Evolutionary conservation across 2,888 invertebrate genomes (phyloP).

Genomic region (Glomeris marginata): DNA sequence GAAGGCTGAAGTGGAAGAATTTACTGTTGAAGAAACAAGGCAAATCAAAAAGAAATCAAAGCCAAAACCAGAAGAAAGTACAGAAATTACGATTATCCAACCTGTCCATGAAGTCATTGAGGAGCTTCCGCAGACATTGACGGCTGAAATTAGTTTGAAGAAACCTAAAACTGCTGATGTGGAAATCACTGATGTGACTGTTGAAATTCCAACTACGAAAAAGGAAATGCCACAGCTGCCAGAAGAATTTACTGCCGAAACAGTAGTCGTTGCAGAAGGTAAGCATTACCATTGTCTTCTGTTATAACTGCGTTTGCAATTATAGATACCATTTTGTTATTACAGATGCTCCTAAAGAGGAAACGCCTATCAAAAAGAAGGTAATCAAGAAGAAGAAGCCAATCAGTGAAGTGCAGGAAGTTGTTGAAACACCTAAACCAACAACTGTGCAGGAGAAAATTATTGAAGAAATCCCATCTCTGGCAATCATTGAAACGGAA

Average conservation of each 20-base stretch:
- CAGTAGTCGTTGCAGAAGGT: background rate
- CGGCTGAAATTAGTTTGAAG: background rate
- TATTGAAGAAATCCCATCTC: background rate
- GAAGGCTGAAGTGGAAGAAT: background rate
- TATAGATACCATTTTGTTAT: no score
- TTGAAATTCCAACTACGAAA: background rate
- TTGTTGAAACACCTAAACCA: no score
- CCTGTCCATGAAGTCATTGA: background rate
- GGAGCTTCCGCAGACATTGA: background rate
- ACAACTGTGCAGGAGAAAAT: background rate
- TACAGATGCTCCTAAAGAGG: no score
- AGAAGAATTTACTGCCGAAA: background rate
- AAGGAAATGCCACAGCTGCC: background rate
- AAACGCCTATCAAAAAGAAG: no score
- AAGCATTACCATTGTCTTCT: no score
- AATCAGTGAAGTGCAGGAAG: no score
- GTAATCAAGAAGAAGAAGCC: no score
- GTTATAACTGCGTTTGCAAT: no score
- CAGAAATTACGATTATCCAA: slow-evolving; percentile 1
- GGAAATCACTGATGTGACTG: background rate
- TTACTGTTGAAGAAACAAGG: slow-evolving; percentile 2
- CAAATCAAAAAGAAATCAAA: slow-evolving; percentile 7
- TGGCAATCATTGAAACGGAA: background rate
- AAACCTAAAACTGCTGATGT: background rate
- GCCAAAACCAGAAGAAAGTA: slow-evolving; percentile 5